Conservation (phyloP, 2,113 vertebrate species). For the Phasianus colchicus region DNA sequence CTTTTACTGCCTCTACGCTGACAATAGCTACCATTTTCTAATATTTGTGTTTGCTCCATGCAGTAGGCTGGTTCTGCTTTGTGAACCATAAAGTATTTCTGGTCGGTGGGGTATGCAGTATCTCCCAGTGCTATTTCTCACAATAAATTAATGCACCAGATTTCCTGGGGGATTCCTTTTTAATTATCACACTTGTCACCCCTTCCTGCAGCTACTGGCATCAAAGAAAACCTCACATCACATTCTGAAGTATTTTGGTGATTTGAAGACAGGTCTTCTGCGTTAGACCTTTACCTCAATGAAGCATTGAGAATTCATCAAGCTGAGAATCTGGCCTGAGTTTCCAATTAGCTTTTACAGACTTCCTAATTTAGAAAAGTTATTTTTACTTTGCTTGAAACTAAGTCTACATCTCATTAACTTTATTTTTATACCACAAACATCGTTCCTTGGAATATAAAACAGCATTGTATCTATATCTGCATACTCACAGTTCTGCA, state of each 20-base stretch:
- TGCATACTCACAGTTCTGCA: neutral
- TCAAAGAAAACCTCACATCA: neutral
- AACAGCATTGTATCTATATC: neutral
- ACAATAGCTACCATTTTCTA: neutral
- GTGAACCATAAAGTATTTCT: neutral
- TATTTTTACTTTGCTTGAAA: constrained; percentile 46
- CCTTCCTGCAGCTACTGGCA: neutral
- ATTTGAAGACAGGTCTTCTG: constrained; percentile 17
- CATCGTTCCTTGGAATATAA: neutral
- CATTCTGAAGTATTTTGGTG: neutral
- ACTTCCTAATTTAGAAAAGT: neutral
- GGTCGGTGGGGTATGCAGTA: neutral
- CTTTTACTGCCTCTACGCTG: neutral
- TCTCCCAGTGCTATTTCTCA: neutral
- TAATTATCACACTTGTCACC: constrained; percentile 40
- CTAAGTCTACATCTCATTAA: constrained; percentile 29
- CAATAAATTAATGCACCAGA: neutral
- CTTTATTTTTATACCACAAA: constrained; percentile 26
- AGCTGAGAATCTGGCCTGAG: neutral
- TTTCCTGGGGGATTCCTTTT: constrained; percentile 18
- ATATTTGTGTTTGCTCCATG: neutral
- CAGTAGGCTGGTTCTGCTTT: neutral
- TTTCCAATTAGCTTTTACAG: constrained; percentile 32
- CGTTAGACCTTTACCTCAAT: neutral
- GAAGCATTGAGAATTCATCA: neutral